phyloP scores from a whole-genome alignment of 2,888 invertebrate genomes.

The Tipula helvola region DNA sequence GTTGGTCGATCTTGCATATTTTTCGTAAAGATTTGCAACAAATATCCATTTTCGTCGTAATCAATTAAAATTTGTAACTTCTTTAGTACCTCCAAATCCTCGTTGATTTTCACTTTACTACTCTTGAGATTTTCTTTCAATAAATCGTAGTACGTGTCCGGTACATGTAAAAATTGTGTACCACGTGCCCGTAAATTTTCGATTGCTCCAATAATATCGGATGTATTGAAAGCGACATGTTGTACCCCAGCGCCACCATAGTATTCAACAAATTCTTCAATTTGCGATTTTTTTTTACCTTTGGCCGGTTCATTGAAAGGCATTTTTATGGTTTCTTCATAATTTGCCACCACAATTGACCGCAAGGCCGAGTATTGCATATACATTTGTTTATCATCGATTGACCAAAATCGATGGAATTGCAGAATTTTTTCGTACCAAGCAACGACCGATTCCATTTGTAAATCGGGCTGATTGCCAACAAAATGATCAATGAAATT shows the following conservation, averaged over 20 bases:
- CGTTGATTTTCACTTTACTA: constrained; percentile 69
- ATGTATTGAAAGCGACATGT: constrained; percentile 93
- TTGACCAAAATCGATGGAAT: constrained; percentile 88
- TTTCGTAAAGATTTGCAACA: constrained; percentile 94
- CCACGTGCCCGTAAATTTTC: constrained; percentile 68
- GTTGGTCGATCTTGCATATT: constrained; percentile 97
- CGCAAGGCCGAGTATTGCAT: constrained; percentile 95
- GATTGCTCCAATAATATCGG: constrained; percentile 80
- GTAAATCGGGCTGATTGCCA: constrained; percentile 87
- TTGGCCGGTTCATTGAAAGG: constrained; percentile 96
- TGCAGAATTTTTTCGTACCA: constrained; percentile 61
- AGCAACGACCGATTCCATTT: constrained; percentile 79
- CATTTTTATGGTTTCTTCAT: constrained; percentile 88
- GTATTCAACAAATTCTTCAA: constrained; percentile 96
- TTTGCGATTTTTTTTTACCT: constrained; percentile 93
- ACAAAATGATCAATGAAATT: constrained; percentile 95
- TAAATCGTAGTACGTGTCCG: constrained; percentile 78
- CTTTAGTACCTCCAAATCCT: constrained; percentile 72
- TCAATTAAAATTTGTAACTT: constrained; percentile 90
- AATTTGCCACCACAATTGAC: constrained; percentile 95
- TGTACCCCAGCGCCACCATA: constrained; percentile 97
- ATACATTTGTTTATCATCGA: constrained; percentile 89
- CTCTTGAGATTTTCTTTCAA: constrained; percentile 60
- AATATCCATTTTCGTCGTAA: constrained; percentile 94
- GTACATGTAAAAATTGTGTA: constrained; percentile 79